Base-by-base conservation (phyloP, 1,140 invertebrate species). In the Hydropsyche tenuis region DNA sequence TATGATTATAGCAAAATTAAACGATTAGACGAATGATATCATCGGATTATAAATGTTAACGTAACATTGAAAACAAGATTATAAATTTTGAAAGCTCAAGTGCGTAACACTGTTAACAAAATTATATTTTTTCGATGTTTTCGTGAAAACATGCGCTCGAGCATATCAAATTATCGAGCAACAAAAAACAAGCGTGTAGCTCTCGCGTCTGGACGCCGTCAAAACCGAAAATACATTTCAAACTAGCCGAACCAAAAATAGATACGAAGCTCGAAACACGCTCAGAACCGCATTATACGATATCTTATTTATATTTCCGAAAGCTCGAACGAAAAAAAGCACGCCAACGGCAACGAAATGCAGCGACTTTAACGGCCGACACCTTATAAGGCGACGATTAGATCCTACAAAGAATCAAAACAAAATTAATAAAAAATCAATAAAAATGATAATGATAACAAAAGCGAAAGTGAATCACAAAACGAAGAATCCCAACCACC, bases 181-280 rank as follows among this genome's bases (percentile, higher is more conserved):
- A 37, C 30, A 37, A 9, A 37, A 37, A 37, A 37, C 30, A 37
- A 37, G 9, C 30, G 30, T 9, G 30, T 4, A 37, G n/a, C n/a
- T n/a, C n/a, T n/a, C 30, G 3, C 30, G 30, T 37, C 30, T 37
- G 30, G 30, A 37, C 30, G 56, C 23, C 23, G 56, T 14, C 22
- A 60, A 37, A 60, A 60, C 56, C 56, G 12, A 60, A 60, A 60
- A 60, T 60, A 60, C 56, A 60, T 20, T 20, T 60, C 56, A 60
- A 60, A 60, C 56, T 60, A 27, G 56, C 18, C 56, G 23, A 60
- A 37, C 30, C 56, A 27, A 11, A 60, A 60, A 60, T 60, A 60
- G 56, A 18, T 23, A 20, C 20, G 48, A 53, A 53, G 48, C 48
- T 53, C 48, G 48, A 9, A 37, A 37, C 9, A 37, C 3, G 16